Evolutionary conservation across 2,797 vertebrate species (phyloP).

Genomic region (Crenichthys baileyi): DNA sequence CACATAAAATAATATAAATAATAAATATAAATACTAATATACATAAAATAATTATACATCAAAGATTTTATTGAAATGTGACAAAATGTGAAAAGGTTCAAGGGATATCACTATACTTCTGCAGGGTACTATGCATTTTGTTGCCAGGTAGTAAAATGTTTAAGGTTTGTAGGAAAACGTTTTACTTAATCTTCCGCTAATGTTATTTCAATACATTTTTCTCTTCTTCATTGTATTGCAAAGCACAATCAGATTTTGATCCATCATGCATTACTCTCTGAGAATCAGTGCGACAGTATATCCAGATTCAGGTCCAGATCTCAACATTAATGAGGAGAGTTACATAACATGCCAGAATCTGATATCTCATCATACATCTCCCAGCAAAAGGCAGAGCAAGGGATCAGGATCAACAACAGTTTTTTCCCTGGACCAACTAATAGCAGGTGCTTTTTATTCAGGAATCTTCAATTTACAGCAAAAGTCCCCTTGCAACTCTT

Average conservation of each 20-base stretch:
- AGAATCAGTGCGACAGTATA: neutral
- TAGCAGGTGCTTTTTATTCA: neutral
- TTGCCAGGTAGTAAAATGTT: neutral
- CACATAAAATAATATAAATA: too few species aligned
- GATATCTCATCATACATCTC: neutral
- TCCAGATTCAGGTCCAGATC: neutral
- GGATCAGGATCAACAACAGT: too few species aligned
- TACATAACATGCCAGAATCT: neutral
- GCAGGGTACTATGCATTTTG: too few species aligned
- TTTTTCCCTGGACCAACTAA: neutral
- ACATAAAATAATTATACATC: neutral
- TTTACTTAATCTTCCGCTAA: neutral
- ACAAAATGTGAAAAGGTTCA: neutral
- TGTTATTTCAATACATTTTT: neutral
- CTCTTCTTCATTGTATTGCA: neutral
- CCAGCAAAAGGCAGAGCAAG: neutral
- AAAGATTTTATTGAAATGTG: neutral
- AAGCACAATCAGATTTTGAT: neutral
- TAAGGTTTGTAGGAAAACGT: neutral
- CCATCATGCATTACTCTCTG: neutral
- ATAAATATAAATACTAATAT: too few species aligned
- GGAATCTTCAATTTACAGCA: neutral
- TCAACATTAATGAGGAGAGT: neutral
- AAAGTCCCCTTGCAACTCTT: neutral
- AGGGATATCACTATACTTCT: neutral